phyloP scores from a whole-genome alignment of 2,797 vertebrate genomes.

The Nannoperca obscura region DNA sequence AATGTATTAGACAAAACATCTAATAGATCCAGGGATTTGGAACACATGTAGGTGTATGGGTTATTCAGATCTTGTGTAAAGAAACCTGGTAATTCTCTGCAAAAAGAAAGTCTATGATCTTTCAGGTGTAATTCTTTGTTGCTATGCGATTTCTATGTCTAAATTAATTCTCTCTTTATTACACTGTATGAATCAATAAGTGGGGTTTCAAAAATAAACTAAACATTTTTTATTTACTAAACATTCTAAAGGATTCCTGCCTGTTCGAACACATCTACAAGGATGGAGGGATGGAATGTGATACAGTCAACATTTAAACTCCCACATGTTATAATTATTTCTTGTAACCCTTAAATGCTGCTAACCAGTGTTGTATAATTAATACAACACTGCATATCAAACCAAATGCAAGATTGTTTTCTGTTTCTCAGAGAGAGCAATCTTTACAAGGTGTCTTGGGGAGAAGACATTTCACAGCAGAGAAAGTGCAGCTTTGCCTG shows the following conservation, averaged over 20 bases:
- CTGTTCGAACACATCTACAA: too few species aligned
- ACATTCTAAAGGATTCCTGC: too few species aligned
- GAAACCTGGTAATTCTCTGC: background rate
- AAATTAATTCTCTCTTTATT: background rate
- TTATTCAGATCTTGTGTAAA: background rate
- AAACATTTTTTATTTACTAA: too few species aligned
- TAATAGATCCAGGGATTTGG: background rate
- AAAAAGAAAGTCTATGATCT: background rate
- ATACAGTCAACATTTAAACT: background rate
- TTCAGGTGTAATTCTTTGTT: background rate
- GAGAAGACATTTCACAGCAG: background rate
- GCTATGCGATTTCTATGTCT: background rate
- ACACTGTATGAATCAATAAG: background rate
- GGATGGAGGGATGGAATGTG: background rate
- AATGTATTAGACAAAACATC: background rate
- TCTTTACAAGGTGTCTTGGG: background rate
- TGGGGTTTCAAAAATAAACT: background rate
- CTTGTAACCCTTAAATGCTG: background rate
- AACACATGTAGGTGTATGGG: background rate
- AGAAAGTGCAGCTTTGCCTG: background rate
- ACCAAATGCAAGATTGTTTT: background rate
- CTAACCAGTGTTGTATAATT: background rate
- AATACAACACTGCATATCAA: background rate
- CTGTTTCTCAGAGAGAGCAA: background rate
- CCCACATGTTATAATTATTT: background rate